phyloP scores from a whole-genome alignment of 2,888 invertebrate species.

The Hirudinaria manillensis region DNA sequence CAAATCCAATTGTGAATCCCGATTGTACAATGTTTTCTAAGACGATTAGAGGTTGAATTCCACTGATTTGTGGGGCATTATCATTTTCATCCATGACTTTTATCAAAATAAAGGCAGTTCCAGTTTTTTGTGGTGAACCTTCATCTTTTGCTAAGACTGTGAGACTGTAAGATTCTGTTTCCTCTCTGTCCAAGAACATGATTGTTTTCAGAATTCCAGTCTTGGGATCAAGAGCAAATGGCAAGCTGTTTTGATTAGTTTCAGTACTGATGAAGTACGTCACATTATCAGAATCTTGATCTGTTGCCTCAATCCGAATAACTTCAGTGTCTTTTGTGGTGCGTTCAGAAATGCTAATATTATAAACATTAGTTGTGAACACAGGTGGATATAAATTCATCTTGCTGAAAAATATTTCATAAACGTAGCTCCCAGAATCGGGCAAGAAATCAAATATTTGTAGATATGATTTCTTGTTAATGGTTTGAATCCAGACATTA shows the following conservation, averaged over 20 bases:
- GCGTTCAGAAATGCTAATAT: constrained; percentile 25
- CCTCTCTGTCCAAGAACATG: constrained; percentile 26
- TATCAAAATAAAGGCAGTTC: constrained; percentile 25
- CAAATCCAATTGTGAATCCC: constrained; percentile 18
- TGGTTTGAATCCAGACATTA: constrained; percentile 31
- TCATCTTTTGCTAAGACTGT: constrained; percentile 27
- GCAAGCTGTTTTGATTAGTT: neutral
- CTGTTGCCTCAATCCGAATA: constrained; percentile 6
- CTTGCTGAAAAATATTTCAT: constrained; percentile 17
- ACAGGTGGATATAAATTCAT: constrained; percentile 17
- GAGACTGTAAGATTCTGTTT: constrained; percentile 24
- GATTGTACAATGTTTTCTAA: constrained; percentile 24
- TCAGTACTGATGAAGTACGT: neutral
- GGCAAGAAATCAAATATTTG: constrained; percentile 31
- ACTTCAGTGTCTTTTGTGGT: neutral
- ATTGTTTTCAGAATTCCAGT: constrained; percentile 20
- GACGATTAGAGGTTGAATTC: neutral
- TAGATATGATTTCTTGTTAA: constrained; percentile 28
- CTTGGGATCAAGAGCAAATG: constrained; percentile 24
- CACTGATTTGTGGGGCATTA: constrained; percentile 28
- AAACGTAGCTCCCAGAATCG: constrained; percentile 12
- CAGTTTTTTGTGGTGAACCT: constrained; percentile 21
- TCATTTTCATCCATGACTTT: constrained; percentile 30
- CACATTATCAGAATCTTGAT: constrained; percentile 7
- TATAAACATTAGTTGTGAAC: constrained; percentile 11